These are phyloP conservation scores for Thunnus maccoyii DNA, from an alignment of 2,113 vertebrate genomes.

Conservation along the genomic window DNA sequence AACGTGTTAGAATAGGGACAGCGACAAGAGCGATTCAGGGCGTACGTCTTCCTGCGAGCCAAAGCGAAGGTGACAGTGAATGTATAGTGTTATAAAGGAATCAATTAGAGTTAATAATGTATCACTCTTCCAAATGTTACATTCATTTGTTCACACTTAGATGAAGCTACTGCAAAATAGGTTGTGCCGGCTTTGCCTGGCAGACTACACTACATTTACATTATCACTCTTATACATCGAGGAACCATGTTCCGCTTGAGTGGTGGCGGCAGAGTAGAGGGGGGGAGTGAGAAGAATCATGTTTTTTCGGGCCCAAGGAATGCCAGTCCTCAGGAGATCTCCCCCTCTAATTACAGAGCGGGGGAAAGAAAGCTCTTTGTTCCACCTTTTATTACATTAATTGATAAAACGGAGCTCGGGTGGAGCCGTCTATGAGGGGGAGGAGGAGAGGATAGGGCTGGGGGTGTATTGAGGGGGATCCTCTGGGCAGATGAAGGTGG, in stretches of 20 bases:
- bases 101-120: conserved; percentile 85
- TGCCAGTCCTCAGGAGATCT: conserved; percentile 81
- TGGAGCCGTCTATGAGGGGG: conserved; percentile 60
- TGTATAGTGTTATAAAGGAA: conserved; percentile 78
- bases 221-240: conserved; percentile 80
- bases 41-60: conserved; percentile 59
- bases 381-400: conserved; percentile 87
- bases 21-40: conserved; percentile 66
- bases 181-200: conserved; percentile 59
- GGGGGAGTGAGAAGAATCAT: conserved; percentile 65
- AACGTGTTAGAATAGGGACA: conserved; percentile 79
- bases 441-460: conserved; percentile 5
- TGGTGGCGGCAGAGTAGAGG: conserved; percentile 35
- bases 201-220: conserved; percentile 76
- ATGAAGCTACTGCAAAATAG: conserved; percentile 74
- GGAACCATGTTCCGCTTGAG: conserved; percentile 73
- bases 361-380: conserved; percentile 84
- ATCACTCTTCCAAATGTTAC: conserved; percentile 79
- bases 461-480: conserved; percentile 52
- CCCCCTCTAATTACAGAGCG: conserved; percentile 84
- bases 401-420: conserved; percentile 83
- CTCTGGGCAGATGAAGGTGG: conserved; percentile 74
- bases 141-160: conserved; percentile 81
- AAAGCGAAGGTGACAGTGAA: conserved; percentile 77
- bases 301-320: conserved; percentile 78